Conservation (phyloP, 2,797 vertebrate genomes). For the Oreortyx pictus region DNA sequence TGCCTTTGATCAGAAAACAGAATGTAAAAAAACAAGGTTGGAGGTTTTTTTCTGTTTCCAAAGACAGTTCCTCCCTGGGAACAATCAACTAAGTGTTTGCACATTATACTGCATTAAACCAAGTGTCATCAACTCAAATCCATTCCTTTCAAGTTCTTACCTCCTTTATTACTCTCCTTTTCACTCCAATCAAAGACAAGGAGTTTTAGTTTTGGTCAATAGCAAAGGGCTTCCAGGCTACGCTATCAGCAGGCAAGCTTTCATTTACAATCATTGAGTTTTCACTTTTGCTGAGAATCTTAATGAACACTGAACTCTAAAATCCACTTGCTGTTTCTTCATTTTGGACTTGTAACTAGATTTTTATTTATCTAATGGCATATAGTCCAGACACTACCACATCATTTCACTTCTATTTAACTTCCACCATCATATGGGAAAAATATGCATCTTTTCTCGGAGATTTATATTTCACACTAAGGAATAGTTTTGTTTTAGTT, state of each 20-base stretch:
- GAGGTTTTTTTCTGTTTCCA: background rate
- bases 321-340: background rate
- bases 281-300: background rate
- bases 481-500: background rate
- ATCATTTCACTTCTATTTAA: background rate
- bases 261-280: background rate
- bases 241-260: background rate
- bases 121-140: background rate
- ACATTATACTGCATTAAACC: background rate
- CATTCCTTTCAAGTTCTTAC: background rate
- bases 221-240: background rate
- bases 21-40: background rate
- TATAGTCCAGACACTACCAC: background rate
- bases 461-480: background rate
- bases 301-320: background rate
- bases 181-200: background rate
- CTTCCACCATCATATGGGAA: background rate
- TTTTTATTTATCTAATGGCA: background rate
- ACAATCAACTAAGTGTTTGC: background rate
- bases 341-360: background rate
- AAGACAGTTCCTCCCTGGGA: background rate
- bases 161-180: accelerated
- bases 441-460: background rate
- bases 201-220: background rate
- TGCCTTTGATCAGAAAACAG: background rate